Evolutionary conservation across 2,797 vertebrate genomes (phyloP).

Genomic region (Lepidocolaptes lacrymiger): DNA sequence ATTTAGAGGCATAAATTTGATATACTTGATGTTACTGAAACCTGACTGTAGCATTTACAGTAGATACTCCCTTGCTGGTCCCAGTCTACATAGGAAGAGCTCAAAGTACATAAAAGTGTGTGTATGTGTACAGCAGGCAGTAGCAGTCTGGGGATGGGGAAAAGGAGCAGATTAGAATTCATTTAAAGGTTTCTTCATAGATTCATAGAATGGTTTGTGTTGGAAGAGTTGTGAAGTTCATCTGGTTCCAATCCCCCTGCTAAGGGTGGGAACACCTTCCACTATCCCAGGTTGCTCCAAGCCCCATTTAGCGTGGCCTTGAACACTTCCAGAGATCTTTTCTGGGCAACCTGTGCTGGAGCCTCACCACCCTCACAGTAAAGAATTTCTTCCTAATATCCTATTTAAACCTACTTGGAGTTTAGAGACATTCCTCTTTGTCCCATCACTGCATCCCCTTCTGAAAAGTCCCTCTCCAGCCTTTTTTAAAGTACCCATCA

Average conservation of each 20-base stretch:
- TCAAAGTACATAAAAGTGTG: neutral
- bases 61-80: neutral
- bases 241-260: neutral
- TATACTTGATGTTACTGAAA: neutral
- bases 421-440: too few species aligned
- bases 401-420: too few species aligned
- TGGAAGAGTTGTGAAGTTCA: neutral
- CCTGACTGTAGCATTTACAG: neutral
- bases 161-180: neutral
- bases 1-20: neutral
- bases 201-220: neutral
- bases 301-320: neutral
- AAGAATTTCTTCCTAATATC: too few species aligned
- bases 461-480: too few species aligned
- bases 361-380: neutral
- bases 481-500: too few species aligned
- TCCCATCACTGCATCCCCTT: too few species aligned
- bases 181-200: neutral
- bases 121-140: neutral
- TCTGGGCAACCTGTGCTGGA: neutral
- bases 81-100: neutral
- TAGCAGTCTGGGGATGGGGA: neutral
- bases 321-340: neutral
- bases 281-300: neutral
- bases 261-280: neutral